These are phyloP conservation scores for Calidris pygmaea DNA, from an alignment of 2,113 vertebrate genomes.

Conservation along the genomic window DNA sequence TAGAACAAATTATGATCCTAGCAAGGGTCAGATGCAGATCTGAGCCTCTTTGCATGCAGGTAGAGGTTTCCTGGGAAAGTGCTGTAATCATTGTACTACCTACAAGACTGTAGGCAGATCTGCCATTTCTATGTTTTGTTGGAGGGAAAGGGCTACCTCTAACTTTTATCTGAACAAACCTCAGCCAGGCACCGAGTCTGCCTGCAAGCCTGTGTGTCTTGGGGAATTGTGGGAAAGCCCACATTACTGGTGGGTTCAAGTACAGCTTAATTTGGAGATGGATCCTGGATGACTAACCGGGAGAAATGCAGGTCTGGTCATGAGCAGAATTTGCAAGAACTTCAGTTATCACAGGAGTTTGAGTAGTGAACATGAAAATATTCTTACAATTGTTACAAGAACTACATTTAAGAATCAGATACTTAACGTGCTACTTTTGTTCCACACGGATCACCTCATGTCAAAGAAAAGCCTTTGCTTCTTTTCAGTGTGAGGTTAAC, in stretches of 20 bases:
- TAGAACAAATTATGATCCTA: neutral
- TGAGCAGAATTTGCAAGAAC: neutral
- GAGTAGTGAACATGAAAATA: neutral
- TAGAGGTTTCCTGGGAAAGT: neutral
- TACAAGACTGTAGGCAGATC: neutral
- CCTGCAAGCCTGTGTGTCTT: neutral
- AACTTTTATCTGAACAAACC: neutral
- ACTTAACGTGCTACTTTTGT: neutral
- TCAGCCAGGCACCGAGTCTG: neutral
- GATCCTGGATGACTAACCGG: neutral
- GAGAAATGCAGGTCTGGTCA: neutral
- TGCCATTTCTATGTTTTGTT: neutral
- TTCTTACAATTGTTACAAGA: neutral
- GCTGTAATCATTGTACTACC: neutral
- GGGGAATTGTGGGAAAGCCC: neutral
- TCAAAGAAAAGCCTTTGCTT: neutral
- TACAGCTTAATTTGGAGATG: neutral
- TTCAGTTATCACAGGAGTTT: neutral
- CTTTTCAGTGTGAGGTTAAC: neutral
- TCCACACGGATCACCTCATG: neutral
- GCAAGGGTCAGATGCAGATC: neutral
- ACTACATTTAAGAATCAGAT: neutral
- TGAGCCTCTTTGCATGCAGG: neutral
- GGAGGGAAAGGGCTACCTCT: neutral
- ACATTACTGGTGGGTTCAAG: neutral